Evolutionary conservation across 2,888 invertebrate genomes (phyloP).

Genomic region (Dorcus hopei): DNA sequence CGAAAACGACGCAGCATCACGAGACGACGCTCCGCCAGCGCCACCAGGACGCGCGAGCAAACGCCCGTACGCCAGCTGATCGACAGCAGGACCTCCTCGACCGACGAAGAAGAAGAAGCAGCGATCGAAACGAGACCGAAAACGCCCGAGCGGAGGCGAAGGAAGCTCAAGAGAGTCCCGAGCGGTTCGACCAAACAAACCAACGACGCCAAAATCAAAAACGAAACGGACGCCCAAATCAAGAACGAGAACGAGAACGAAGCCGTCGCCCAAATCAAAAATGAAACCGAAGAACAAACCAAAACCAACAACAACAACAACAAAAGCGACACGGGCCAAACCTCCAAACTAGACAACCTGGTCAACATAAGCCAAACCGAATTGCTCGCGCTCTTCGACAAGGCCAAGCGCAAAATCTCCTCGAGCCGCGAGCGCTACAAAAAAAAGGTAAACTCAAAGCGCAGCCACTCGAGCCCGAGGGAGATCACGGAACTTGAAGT

Average conservation of each 20-base stretch:
- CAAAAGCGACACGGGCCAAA: background rate
- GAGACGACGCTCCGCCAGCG: conserved; percentile 54
- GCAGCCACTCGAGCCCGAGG: conserved; percentile 58
- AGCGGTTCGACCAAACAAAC: conserved; percentile 27
- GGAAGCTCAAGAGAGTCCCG: conserved; percentile 25
- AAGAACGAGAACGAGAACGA: background rate
- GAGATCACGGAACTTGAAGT: conserved; percentile 58
- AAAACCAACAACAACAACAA: background rate
- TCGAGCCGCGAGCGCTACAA: conserved; percentile 9
- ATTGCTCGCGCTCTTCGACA: conserved; percentile 37
- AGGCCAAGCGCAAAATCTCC: conserved; percentile 41
- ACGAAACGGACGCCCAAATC: background rate
- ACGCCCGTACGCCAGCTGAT: conserved; percentile 57
- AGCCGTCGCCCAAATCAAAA: too few species aligned
- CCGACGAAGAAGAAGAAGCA: conserved; percentile 35
- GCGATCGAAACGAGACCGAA: conserved; percentile 31
- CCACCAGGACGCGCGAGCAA: conserved; percentile 58
- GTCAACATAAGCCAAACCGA: conserved; percentile 39
- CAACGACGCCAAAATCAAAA: background rate
- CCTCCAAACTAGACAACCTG: conserved; percentile 28
- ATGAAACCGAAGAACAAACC: background rate
- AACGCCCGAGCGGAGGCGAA: conserved; percentile 40
- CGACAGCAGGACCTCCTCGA: conserved; percentile 39
- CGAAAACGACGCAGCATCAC: conserved; percentile 62
- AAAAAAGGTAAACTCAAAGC: conserved; percentile 41